Conservation (phyloP, 1,140 invertebrate genomes). For the Drosophila littoralis region DNA sequence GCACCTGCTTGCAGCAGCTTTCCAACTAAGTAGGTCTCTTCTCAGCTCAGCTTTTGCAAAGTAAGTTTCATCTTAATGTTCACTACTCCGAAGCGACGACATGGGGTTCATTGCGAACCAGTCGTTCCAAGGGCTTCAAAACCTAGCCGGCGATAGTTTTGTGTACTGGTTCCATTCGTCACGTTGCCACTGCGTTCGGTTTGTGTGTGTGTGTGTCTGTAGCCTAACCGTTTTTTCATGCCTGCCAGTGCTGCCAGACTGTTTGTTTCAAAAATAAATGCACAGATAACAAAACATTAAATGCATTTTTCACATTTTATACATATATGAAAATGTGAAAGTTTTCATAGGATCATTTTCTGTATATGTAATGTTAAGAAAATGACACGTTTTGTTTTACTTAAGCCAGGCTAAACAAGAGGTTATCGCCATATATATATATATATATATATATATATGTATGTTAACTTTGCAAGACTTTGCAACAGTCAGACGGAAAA, state of each 20-base stretch:
- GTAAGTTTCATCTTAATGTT: slow-evolving; percentile 11
- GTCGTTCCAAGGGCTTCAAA: neutral
- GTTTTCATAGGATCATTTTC: too few relatives aligned
- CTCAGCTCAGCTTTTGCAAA: slow-evolving; percentile 13
- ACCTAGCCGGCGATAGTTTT: neutral
- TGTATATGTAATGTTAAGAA: too few relatives aligned
- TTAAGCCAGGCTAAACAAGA: too few relatives aligned
- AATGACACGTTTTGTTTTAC: too few relatives aligned
- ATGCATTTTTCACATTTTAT: too few relatives aligned
- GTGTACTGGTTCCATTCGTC: neutral
- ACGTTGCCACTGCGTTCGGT: neutral
- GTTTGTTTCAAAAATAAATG: neutral
- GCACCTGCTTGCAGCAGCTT: slow-evolving; percentile 10
- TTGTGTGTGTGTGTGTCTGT: neutral
- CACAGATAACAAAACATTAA: too few relatives aligned
- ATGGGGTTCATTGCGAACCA: slow-evolving; percentile 6
- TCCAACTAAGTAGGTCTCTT: neutral
- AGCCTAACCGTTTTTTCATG: neutral
- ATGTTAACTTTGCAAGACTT: too few relatives aligned
- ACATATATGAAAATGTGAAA: too few relatives aligned
- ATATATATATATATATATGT: too few relatives aligned
- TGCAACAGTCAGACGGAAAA: too few relatives aligned
- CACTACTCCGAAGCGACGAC: neutral
- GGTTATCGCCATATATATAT: too few relatives aligned
- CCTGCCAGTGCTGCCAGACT: slow-evolving; percentile 2